Evolutionary conservation across 2,113 vertebrate genomes (phyloP), one percentile per base, ranked within the genome.

Genomic region (Choloepus hoffmanni): DNA sequence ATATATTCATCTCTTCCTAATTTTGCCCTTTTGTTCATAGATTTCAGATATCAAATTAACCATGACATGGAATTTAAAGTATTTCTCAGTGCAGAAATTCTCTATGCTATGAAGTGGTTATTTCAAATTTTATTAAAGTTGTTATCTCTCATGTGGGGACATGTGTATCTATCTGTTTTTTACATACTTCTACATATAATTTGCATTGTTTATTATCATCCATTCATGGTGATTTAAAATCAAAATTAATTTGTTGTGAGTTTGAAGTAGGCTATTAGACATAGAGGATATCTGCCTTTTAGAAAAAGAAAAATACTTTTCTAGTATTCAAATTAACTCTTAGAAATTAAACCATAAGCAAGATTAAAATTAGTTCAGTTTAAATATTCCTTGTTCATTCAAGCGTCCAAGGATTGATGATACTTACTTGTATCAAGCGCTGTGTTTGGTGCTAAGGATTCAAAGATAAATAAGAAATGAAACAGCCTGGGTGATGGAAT

Each of bases 31-130:
- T 84, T 85, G 48, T 92, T 95, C 68, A 81, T 96, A 94, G 73
- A 92, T 85, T 94, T 96, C 53, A 92, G 60, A 33, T 96, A 84
- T 94, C 95, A 95, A 96, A 92, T 97, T 89, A 94, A 78, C 76
- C 62, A 48, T 96, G 85, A 55, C 50, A 50, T 79, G 43, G 33
- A 91, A 95, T 85, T 78, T 82, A 96, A 92, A 92, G 23, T 85
- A 68, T 55, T 84, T 90, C 85, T 96, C 94, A 36, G 63, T 86
- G 76, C n/a, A 67, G 21, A 94, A 91, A 83, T 86, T 96, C 63
- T 89, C 78, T 93, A 5, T 2, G 18, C 45, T 89, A 24, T 78
- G 33, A 86, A 93, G 85, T 89, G 74, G 50, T 89, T 83, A 94
- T 96, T 93, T 95, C 14, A 81, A 55, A 58, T 78, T 98, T 91